phyloP scores from a whole-genome alignment of 1,140 invertebrate species.

The Helicoverpa armigera region DNA sequence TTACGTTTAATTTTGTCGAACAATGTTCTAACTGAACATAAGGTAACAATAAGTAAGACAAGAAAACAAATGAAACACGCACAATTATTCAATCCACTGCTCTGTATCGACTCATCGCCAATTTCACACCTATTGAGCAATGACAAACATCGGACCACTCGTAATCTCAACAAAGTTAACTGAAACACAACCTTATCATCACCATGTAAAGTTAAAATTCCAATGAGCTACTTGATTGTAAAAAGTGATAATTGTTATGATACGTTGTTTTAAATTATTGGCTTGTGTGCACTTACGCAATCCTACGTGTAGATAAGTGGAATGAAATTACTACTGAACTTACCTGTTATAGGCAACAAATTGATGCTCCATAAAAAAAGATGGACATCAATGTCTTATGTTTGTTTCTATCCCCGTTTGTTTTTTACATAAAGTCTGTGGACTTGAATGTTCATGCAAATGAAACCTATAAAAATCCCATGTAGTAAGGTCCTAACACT shows the following conservation, averaged over 20 bases:
- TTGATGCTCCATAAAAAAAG: slow-evolving; percentile 5
- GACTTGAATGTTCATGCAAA: slow-evolving; percentile 21
- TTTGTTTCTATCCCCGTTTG: neutral
- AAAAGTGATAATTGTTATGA: slow-evolving; percentile 47
- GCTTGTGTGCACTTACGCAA: slow-evolving; percentile 40
- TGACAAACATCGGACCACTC: slow-evolving; percentile 52
- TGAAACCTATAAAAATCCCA: slow-evolving; percentile 26
- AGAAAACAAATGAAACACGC: slow-evolving; percentile 50
- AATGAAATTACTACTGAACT: slow-evolving; percentile 36
- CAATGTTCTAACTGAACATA: neutral
- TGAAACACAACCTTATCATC: slow-evolving; percentile 27
- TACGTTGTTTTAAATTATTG: slow-evolving; percentile 55
- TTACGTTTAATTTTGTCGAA: neutral
- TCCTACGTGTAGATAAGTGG: slow-evolving; percentile 42
- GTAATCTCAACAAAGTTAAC: slow-evolving; percentile 41
- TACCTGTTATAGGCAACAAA: slow-evolving; percentile 15
- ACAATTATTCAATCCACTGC: slow-evolving; percentile 61
- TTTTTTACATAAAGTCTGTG: slow-evolving; percentile 12
- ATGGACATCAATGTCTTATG: neutral
- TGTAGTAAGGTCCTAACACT: slow-evolving; percentile 27
- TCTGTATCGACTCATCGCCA: slow-evolving; percentile 59
- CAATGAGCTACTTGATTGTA: slow-evolving; percentile 5
- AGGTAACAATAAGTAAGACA: slow-evolving; percentile 14
- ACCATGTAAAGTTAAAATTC: slow-evolving; percentile 36
- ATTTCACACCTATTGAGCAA: slow-evolving; percentile 69